Percentiles rank a stretch among this genome's conserved stretches.
Conservation (phyloP, 2,888 invertebrate genomes). For the Drosophila rellima region DNA sequence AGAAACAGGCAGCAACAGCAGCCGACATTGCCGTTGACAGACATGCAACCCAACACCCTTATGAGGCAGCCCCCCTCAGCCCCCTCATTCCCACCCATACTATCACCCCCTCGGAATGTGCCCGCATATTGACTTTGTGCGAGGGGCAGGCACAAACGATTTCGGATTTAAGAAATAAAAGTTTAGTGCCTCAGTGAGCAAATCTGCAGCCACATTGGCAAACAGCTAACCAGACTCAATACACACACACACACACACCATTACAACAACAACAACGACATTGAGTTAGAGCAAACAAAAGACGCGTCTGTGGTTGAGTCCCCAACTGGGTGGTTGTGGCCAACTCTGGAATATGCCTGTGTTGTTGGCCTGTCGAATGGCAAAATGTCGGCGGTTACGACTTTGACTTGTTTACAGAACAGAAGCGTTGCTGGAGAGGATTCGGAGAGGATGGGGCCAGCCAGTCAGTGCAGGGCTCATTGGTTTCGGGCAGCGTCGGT, state of each 20-base stretch:
- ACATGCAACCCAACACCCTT: slow-evolving; percentile 38
- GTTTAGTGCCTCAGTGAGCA: slow-evolving; percentile 79
- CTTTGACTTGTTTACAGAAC: slow-evolving; percentile 71
- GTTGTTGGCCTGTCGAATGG: slow-evolving; percentile 53
- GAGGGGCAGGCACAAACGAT: slow-evolving; percentile 77
- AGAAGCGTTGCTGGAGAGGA: slow-evolving; percentile 18
- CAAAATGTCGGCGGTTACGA: slow-evolving; percentile 70
- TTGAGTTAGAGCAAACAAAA: slow-evolving; percentile 76
- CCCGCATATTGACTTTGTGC: slow-evolving; percentile 80
- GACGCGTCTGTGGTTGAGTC: slow-evolving; percentile 77
- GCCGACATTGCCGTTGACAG: slow-evolving; percentile 66
- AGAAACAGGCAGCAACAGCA: slow-evolving; percentile 67
- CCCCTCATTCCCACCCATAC: not conserved
- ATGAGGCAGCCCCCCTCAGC: not conserved
- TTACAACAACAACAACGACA: slow-evolving; percentile 31
- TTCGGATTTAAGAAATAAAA: slow-evolving; percentile 78
- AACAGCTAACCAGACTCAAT: slow-evolving; percentile 62
- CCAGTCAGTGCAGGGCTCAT: slow-evolving; percentile 70
- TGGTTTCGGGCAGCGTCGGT: slow-evolving; percentile 62
- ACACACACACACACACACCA: slow-evolving; percentile 28
- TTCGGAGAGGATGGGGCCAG: not conserved
- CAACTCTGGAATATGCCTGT: slow-evolving; percentile 24
- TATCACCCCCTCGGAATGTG: slow-evolving; percentile 27
- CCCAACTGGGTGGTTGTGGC: slow-evolving; percentile 36
- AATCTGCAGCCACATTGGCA: slow-evolving; percentile 76